Evolutionary conservation across 2,888 invertebrate species (phyloP).

Genomic region (Mesorhabditis belari): DNA sequence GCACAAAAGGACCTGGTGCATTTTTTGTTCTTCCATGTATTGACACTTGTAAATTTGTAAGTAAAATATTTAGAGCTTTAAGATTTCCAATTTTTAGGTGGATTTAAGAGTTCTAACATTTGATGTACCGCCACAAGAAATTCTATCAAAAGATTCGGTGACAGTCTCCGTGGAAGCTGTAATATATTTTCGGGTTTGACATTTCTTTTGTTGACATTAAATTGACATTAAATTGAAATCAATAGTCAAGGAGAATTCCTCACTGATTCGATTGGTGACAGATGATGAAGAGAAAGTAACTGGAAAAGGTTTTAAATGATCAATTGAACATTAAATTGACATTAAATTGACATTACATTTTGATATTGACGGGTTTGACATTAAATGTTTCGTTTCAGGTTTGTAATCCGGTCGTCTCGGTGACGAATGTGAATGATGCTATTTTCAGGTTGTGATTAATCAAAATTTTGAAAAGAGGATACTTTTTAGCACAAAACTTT

Average conservation of each 20-base stretch:
- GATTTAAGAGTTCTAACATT: neutral
- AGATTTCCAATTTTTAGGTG: neutral
- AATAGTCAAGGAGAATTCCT: slow-evolving; percentile 67
- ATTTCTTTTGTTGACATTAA: neutral
- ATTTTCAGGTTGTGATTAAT: neutral
- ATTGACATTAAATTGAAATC: slow-evolving; percentile 57
- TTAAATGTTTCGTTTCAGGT: too few relatives aligned
- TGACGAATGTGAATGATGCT: neutral
- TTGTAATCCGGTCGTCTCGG: neutral
- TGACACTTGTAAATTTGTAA: neutral
- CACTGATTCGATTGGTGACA: slow-evolving; percentile 85
- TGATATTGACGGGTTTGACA: too few relatives aligned
- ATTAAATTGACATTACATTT: slow-evolving; percentile 69
- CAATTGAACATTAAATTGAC: slow-evolving; percentile 28
- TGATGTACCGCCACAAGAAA: neutral
- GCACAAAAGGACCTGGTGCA: neutral
- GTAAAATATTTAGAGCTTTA: neutral
- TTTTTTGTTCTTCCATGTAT: neutral
- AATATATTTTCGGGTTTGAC: neutral
- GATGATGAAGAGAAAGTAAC: slow-evolving; percentile 38
- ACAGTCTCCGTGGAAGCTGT: neutral
- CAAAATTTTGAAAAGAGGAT: neutral
- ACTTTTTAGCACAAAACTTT: neutral
- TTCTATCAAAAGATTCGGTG: neutral
- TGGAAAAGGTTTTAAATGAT: neutral